phyloP scores from a whole-genome alignment of 2,113 vertebrate genomes.

The Seriola dumerili region DNA sequence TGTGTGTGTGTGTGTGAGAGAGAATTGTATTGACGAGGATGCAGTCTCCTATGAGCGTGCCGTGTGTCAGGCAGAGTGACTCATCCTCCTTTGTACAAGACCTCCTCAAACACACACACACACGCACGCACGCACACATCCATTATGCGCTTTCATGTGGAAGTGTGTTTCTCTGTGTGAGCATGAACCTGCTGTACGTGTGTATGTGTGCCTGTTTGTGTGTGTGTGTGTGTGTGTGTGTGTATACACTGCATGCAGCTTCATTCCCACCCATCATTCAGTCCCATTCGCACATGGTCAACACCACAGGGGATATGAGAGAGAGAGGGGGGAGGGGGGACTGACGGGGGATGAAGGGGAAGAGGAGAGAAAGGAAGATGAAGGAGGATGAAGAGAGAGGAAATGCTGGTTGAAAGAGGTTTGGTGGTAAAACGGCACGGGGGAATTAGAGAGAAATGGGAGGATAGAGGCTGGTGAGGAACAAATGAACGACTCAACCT shows the following conservation, averaged over 20 bases:
- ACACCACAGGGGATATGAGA: slow-evolving; percentile 60
- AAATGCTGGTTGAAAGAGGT: slow-evolving; percentile 63
- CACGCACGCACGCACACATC: slow-evolving; percentile 20
- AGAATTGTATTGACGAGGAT: slow-evolving; percentile 65
- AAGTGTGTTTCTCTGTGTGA: not conserved
- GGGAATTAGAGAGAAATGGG: slow-evolving; percentile 60
- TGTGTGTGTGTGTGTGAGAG: slow-evolving; percentile 16
- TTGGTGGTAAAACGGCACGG: slow-evolving; percentile 63
- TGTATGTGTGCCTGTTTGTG: slow-evolving; percentile 25
- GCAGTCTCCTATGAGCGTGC: slow-evolving; percentile 59
- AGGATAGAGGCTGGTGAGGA: slow-evolving; percentile 61
- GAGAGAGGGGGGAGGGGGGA: not conserved
- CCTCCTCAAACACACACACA: slow-evolving; percentile 43
- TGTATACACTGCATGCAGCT: slow-evolving; percentile 36
- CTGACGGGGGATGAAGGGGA: slow-evolving; percentile 56
- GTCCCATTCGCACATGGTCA: slow-evolving; percentile 75
- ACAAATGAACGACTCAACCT: slow-evolving; percentile 67
- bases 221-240: slow-evolving; percentile 3
- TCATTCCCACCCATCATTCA: slow-evolving; percentile 70
- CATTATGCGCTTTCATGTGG: not conserved
- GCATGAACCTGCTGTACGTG: not conserved
- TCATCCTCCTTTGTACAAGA: slow-evolving; percentile 68
- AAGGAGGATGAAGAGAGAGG: slow-evolving; percentile 66
- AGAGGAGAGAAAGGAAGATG: slow-evolving; percentile 59
- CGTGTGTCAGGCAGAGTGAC: slow-evolving; percentile 75